Evolutionary conservation across 2,888 invertebrate genomes (phyloP).

Genomic region (Biston betularia): DNA sequence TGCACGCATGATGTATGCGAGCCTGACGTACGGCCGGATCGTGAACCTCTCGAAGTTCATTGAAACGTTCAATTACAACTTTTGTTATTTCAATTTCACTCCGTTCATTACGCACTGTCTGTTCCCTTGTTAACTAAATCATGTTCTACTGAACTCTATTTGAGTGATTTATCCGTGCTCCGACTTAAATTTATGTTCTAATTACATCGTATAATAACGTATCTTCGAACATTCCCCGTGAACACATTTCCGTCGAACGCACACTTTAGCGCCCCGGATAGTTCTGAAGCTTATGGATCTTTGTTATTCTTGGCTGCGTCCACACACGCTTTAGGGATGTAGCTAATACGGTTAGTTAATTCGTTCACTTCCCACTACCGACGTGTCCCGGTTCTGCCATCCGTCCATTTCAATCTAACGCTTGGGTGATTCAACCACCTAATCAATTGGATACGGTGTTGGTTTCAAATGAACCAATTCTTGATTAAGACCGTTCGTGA

Average conservation of each 20-base stretch:
- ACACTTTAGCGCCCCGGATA: slow-evolving; percentile 40
- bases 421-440: slow-evolving; percentile 58
- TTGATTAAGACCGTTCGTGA: slow-evolving; percentile 54
- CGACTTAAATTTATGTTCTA: slow-evolving; percentile 58
- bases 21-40: slow-evolving; percentile 46
- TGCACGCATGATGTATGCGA: slow-evolving; percentile 58
- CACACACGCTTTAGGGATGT: slow-evolving; percentile 42
- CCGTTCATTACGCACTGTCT: slow-evolving; percentile 36
- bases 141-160: slow-evolving; percentile 48
- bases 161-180: slow-evolving; percentile 56
- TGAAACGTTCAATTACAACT: slow-evolving; percentile 65
- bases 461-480: slow-evolving; percentile 60
- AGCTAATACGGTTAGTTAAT: slow-evolving; percentile 65
- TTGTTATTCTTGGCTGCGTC: slow-evolving; percentile 52
- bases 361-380: slow-evolving; percentile 55
- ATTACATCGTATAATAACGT: slow-evolving; percentile 56
- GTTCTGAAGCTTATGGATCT: slow-evolving; percentile 44
- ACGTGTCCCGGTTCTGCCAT: slow-evolving; percentile 44
- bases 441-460: slow-evolving; percentile 70
- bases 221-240: slow-evolving; percentile 46
- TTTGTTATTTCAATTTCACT: slow-evolving; percentile 51
- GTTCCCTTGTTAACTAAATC: slow-evolving; percentile 45
- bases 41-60: slow-evolving; percentile 66
- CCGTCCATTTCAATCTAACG: slow-evolving; percentile 64
- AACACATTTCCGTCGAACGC: slow-evolving; percentile 43